A percentile compares a stretch with the other conserved stretches of the same genome.
Conservation (phyloP, 2,113 vertebrate species). For the Centropus bengalensis region DNA sequence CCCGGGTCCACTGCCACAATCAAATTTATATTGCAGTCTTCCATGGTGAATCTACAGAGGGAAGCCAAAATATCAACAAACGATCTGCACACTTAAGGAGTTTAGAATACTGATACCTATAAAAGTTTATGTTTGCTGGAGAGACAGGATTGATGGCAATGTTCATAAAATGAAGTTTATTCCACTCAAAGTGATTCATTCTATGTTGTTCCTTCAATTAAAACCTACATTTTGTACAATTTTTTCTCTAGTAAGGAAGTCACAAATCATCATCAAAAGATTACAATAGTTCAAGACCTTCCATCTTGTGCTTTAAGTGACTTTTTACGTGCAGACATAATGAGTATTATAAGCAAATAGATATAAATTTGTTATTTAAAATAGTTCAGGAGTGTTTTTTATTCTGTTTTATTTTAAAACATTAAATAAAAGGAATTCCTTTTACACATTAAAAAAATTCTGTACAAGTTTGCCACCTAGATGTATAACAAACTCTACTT, state of each 20-base stretch:
- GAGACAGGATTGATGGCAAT: neutral
- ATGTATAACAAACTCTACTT: neutral
- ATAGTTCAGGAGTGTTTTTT: neutral
- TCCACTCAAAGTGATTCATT: neutral
- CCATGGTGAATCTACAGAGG: slow-evolving; percentile 89
- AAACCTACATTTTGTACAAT: neutral
- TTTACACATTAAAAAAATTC: neutral
- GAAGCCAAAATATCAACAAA: neutral
- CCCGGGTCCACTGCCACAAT: slow-evolving; percentile 95
- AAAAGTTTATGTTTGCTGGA: neutral
- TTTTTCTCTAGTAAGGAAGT: neutral
- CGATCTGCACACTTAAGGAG: neutral
- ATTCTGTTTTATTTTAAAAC: neutral
- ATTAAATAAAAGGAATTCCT: neutral
- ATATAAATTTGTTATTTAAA: neutral
- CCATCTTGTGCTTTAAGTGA: neutral
- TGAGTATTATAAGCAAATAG: neutral
- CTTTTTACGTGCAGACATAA: neutral
- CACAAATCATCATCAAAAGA: neutral
- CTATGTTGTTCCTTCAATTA: neutral
- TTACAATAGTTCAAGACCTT: neutral
- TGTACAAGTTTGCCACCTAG: neutral
- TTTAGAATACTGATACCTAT: neutral
- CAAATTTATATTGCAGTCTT: slow-evolving; percentile 94
- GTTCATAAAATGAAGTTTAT: neutral